These are phyloP conservation scores for Pelecanus crispus DNA, from an alignment of 2,113 vertebrate species.

Conservation along the genomic window DNA sequence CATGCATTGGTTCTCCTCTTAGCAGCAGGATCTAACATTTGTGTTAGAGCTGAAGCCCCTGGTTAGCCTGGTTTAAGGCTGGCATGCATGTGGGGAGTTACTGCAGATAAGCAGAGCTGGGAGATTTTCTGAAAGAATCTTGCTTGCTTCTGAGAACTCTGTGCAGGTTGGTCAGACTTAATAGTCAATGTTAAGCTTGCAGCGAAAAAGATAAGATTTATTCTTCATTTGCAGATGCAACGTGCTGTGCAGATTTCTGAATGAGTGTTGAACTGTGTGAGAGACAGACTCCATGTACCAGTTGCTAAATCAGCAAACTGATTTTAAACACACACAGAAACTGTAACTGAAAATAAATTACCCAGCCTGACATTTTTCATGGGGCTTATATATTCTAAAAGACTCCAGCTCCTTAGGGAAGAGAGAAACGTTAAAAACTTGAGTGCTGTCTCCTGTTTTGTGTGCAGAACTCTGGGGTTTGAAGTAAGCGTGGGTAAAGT, in stretches of 20 bases:
- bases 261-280: background rate
- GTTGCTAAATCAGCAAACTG: conserved; percentile 30
- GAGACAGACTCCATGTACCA: background rate
- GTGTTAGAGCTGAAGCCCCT: background rate
- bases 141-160: background rate
- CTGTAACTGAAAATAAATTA: conserved; percentile 33
- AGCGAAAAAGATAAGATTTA: background rate
- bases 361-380: conserved; percentile 21
- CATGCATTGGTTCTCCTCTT: background rate
- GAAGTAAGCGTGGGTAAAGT: background rate
- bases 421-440: background rate
- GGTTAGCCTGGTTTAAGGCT: background rate
- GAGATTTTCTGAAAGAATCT: background rate
- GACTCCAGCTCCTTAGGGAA: background rate
- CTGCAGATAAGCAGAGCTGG: background rate
- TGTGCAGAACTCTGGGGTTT: background rate
- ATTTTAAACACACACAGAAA: background rate
- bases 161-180: background rate
- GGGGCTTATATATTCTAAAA: background rate
- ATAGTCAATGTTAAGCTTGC: background rate
- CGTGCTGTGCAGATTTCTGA: background rate
- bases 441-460: background rate
- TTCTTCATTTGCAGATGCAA: background rate
- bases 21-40: background rate
- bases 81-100: background rate